A percentile compares a stretch with the other conserved stretches of the same genome.
These are phyloP conservation scores for Antennarius striatus DNA, from an alignment of 2,113 vertebrate genomes.

Conservation along the genomic window DNA sequence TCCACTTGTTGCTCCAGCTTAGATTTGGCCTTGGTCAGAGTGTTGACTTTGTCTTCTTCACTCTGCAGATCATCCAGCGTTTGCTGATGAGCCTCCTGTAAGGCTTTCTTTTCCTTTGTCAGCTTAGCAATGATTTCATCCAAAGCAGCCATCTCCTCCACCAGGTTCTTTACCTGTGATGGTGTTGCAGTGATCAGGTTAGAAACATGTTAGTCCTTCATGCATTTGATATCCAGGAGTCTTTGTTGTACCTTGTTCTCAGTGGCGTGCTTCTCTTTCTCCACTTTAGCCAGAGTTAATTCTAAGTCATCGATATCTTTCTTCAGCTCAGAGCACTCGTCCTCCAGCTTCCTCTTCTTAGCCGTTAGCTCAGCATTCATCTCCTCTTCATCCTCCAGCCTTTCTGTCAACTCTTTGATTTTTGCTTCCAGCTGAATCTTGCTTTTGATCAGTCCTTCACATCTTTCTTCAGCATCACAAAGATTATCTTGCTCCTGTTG, in stretches of 20 bases:
- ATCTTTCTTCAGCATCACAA: constrained; percentile 84
- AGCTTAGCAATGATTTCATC: constrained; percentile 87
- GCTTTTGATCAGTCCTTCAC: constrained; percentile 87
- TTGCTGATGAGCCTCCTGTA: constrained; percentile 90
- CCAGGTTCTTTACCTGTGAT: constrained; percentile 87
- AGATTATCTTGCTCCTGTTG: constrained; percentile 89
- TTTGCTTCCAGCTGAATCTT: constrained; percentile 90
- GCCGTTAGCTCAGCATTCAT: constrained; percentile 86
- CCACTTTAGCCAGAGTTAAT: constrained; percentile 78
- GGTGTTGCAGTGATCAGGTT: too few relatives aligned
- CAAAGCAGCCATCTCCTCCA: constrained; percentile 86
- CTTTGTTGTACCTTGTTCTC: constrained; percentile 84
- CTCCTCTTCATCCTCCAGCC: constrained; percentile 87
- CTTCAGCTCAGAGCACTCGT: constrained; percentile 71
- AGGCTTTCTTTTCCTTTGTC: constrained; percentile 88
- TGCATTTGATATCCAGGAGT: neutral
- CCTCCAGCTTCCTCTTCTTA: constrained; percentile 89
- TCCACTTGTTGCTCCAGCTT: constrained; percentile 21
- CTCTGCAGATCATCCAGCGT: constrained; percentile 80
- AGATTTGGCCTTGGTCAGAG: constrained; percentile 17
- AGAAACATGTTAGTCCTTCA: too few relatives aligned
- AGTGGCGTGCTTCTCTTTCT: constrained; percentile 90
- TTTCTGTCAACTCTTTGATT: constrained; percentile 83
- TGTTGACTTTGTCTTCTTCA: constrained; percentile 22
- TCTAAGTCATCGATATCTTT: constrained; percentile 71